Evolutionary conservation across 2,888 invertebrate genomes (phyloP).

Genomic region (Pherbina coryleti): DNA sequence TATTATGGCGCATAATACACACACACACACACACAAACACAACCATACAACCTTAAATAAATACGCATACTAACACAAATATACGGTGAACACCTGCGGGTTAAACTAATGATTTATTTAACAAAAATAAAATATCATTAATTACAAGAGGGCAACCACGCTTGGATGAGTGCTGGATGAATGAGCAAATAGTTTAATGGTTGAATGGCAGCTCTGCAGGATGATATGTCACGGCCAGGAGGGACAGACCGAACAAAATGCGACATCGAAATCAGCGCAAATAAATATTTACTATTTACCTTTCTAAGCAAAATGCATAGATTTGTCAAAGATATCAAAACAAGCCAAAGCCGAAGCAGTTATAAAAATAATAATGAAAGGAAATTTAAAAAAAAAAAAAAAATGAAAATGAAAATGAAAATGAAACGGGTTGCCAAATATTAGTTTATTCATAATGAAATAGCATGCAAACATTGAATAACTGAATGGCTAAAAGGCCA

Average conservation of each 20-base stretch:
- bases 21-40: constrained; percentile 10
- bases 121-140: constrained; percentile 27
- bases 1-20: constrained; percentile 8
- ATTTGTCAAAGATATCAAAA: not conserved
- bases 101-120: constrained; percentile 37
- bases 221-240: not conserved
- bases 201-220: not conserved
- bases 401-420: no score
- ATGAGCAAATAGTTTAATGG: constrained; percentile 12
- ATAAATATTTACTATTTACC: constrained; percentile 17
- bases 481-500: not conserved
- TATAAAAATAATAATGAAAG: not conserved
- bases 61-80: not conserved
- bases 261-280: constrained; percentile 10
- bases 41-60: not conserved
- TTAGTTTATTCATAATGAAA: constrained; percentile 3
- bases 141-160: constrained; percentile 1
- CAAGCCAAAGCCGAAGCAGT: not conserved
- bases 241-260: not conserved
- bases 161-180: not conserved
- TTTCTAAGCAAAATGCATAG: not conserved
- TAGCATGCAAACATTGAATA: not conserved
- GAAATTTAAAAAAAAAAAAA: no score
- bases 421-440: not conserved
- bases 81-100: not conserved